A percentile compares a stretch with the other conserved stretches of the same genome.
Conservation (phyloP, 2,797 vertebrate species). For the Aldrovandia affinis region DNA sequence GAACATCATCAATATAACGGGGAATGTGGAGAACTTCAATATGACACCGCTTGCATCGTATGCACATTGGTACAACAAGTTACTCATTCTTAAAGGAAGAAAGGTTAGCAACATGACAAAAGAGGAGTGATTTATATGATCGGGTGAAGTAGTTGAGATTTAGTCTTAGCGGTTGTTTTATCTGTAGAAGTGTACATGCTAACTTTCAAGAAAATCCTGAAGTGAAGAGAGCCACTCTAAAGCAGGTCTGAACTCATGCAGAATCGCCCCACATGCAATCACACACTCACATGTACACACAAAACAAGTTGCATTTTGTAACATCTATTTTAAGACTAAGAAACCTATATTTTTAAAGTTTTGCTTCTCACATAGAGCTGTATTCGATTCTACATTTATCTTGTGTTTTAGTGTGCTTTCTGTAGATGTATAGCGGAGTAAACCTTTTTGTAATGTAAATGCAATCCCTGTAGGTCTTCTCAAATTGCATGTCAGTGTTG, state of each 20-base stretch:
- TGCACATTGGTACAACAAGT: neutral
- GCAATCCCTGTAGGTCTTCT: neutral
- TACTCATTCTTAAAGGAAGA: neutral
- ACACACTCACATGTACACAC: neutral
- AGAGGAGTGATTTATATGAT: neutral
- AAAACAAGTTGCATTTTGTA: neutral
- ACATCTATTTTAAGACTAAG: neutral
- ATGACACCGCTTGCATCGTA: neutral
- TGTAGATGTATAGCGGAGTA: neutral
- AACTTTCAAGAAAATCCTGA: neutral
- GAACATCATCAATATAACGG: neutral
- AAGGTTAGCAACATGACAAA: neutral
- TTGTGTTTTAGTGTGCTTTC: neutral
- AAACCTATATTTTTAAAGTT: neutral
- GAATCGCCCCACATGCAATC: neutral
- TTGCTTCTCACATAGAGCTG: neutral
- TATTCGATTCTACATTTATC: neutral
- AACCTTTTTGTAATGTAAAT: neutral
- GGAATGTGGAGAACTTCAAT: neutral
- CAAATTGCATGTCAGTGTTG: neutral
- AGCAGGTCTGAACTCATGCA: neutral
- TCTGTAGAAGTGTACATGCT: neutral
- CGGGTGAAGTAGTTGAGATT: neutral
- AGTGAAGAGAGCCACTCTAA: neutral
- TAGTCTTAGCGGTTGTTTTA: neutral